Evolutionary conservation across 2,113 vertebrate genomes (phyloP), one percentile per base, ranked within the genome.

Genomic region (Dasyornis broadbenti): DNA sequence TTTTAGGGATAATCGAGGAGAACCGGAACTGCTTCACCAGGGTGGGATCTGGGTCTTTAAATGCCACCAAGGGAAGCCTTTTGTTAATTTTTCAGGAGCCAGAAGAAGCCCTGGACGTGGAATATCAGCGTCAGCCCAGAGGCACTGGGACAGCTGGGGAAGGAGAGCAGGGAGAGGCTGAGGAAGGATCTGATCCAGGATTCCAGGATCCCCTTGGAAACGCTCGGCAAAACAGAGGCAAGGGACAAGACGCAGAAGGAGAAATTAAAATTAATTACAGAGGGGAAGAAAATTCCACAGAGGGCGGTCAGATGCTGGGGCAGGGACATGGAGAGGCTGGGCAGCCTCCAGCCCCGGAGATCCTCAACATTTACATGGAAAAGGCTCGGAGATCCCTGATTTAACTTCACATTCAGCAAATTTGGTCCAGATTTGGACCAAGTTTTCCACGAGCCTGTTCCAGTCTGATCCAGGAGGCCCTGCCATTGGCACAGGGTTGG

Each of bases 221-320:
- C 0, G 0, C 56, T 7, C 42, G 18, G 31, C 18, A 45, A 42
- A 79, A 42, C 10, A 52, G 3, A 73, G 24, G 7, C 19, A 64
- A 8, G 20, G 60, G 15, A 47, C 2, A 37, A 68, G 79, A 54
- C 1, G 1, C 47, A 68, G 27, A 22, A 66, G 39, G 12, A 65
- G 2, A 8, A 27, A 37, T 42, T 6, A 7, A 56, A 60, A 37
- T 26, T 5, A 30, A 42, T 31, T 8, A 23, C 47, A 53, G 0
- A 2, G 11, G 26, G 6, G 2, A 6, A 9, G n/a, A 15, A 39
- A 11, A 37, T 5, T 27, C 44, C 18, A 3, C 53, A 52, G 26
- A 60, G 11, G 9, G 45, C 4, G 18, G 11, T 26, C 11, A 39
- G 8, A 35, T 19, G 20, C 40, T 37, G 13, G 26, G 50, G 47